Percentiles rank a stretch among this genome's conserved stretches.
phyloP scores from a whole-genome alignment of 2,113 vertebrate genomes.

The Neodon shergylaensis region DNA sequence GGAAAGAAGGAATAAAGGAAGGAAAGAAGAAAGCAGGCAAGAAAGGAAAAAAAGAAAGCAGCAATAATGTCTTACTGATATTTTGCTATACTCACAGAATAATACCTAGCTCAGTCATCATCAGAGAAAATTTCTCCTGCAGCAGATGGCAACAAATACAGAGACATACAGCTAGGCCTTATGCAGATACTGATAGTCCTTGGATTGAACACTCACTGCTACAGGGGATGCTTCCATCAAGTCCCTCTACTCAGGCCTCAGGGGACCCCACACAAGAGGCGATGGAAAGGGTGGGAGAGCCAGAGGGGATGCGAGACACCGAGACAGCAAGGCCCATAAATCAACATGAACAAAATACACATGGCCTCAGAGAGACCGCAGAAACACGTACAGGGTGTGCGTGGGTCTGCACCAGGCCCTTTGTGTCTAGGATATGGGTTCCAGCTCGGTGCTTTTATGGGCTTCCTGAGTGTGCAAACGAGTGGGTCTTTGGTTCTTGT shows the following conservation, averaged over 20 bases:
- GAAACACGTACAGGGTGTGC: background rate
- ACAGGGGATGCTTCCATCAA: background rate
- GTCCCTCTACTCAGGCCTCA: background rate
- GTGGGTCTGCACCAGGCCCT: background rate
- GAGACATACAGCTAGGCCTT: background rate
- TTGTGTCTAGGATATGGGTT: background rate
- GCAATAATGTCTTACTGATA: background rate
- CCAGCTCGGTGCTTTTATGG: too few species aligned
- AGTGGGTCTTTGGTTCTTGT: background rate
- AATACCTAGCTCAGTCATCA: background rate
- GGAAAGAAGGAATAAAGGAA: background rate
- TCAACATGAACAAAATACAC: background rate
- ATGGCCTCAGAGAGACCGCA: background rate
- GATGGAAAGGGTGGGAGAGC: background rate
- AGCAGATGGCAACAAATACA: background rate
- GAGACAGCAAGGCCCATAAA: background rate
- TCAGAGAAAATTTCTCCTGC: background rate
- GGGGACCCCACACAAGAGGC: background rate
- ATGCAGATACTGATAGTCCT: background rate
- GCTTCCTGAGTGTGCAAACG: background rate
- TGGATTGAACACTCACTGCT: background rate
- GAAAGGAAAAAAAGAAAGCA: background rate
- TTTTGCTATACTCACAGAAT: background rate
- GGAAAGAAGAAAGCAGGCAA: too few species aligned
- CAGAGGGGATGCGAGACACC: background rate